phyloP scores from a whole-genome alignment of 2,888 invertebrate genomes.

The Augiades crinisus region DNA sequence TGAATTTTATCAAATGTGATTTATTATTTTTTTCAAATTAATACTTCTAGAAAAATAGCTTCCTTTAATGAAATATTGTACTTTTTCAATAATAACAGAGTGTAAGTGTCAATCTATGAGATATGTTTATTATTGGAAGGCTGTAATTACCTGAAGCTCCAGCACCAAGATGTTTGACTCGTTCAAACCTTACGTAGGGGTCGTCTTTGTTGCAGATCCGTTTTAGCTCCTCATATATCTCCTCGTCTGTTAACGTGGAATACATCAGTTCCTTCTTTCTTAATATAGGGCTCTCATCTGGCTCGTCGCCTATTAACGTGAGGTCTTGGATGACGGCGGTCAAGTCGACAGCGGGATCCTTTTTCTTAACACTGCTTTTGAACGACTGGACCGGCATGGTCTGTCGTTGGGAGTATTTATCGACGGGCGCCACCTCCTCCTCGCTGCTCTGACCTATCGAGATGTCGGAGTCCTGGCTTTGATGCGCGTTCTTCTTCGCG shows the following conservation, averaged over 20 bases:
- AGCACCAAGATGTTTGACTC: constrained; percentile 92
- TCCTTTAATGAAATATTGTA: too few relatives aligned
- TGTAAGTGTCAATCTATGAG: too few relatives aligned
- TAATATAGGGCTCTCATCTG: constrained; percentile 81
- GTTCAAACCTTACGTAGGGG: constrained; percentile 90
- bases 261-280: constrained; percentile 81
- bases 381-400: constrained; percentile 81
- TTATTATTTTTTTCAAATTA: too few relatives aligned
- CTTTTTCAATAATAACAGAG: too few relatives aligned
- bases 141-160: constrained; percentile 90
- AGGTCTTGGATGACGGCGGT: constrained; percentile 67
- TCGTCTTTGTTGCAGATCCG: constrained; percentile 91
- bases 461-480: constrained; percentile 82
- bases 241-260: constrained; percentile 84
- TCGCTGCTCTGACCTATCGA: constrained; percentile 79
- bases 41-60: too few relatives aligned
- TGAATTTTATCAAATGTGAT: too few relatives aligned
- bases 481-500: constrained; percentile 86
- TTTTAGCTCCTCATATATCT: constrained; percentile 88
- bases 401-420: constrained; percentile 61
- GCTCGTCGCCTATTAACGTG: constrained; percentile 64
- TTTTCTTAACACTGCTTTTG: constrained; percentile 65
- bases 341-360: constrained; percentile 60
- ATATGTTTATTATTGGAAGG: too few relatives aligned
- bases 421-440: constrained; percentile 71